Conservation (phyloP, 2,113 vertebrate species). For the Poicephalus gulielmi region DNA sequence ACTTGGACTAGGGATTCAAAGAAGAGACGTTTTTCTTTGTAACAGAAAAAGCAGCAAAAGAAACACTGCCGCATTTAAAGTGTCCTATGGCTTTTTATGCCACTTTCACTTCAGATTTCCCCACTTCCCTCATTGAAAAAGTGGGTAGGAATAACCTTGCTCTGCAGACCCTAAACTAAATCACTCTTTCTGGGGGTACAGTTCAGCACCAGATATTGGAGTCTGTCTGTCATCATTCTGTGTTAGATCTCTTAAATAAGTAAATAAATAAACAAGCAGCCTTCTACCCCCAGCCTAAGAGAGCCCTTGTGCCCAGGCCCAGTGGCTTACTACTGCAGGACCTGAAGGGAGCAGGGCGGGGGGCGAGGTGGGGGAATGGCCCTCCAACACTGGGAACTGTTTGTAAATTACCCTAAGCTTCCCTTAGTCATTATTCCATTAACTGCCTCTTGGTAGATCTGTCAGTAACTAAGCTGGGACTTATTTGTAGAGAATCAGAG, state of each 20-base stretch:
- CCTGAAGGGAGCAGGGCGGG: not conserved
- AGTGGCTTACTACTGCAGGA: not conserved
- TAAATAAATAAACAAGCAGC: not conserved
- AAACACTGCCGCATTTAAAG: not conserved
- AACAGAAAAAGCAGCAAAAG: not conserved
- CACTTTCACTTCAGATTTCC: not conserved
- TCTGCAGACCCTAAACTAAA: not conserved
- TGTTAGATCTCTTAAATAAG: not conserved
- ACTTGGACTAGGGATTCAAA: not conserved
- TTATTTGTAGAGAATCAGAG: constrained; percentile 69
- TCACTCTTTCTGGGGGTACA: not conserved
- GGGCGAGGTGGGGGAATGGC: not conserved
- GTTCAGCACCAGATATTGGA: not conserved
- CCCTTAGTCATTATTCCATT: constrained; percentile 66
- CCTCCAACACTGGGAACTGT: constrained; percentile 7
- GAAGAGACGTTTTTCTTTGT: not conserved
- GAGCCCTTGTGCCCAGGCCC: not conserved
- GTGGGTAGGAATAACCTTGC: not conserved
- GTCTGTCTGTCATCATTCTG: not conserved
- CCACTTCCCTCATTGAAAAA: not conserved
- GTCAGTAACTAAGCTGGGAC: constrained; percentile 66
- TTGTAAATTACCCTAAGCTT: constrained; percentile 60
- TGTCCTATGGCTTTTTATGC: not conserved
- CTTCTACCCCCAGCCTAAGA: not conserved
- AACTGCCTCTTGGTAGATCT: constrained; percentile 72